phyloP scores from a whole-genome alignment of 1,140 invertebrate genomes.

The Spodoptera litura region DNA sequence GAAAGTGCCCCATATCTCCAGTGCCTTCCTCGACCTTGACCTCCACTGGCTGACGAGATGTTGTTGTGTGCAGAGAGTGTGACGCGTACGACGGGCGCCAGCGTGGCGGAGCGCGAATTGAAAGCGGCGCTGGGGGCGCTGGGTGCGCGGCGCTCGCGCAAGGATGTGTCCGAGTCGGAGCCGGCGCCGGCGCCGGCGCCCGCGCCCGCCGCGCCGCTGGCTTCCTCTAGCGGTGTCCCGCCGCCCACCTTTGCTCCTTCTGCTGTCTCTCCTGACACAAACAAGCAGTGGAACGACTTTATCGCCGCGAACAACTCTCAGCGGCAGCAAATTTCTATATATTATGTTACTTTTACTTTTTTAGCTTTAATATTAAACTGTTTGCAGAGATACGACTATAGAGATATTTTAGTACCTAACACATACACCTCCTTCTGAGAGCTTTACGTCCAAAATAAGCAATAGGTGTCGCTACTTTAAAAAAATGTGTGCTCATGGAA shows the following conservation, averaged over 20 bases:
- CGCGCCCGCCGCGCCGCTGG: slow-evolving; percentile 1
- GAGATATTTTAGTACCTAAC: slow-evolving; percentile 49
- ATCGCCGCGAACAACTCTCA: slow-evolving; percentile 50
- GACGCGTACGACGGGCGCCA: slow-evolving; percentile 31
- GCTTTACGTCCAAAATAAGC: too few relatives aligned
- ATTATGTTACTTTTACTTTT: slow-evolving; percentile 57
- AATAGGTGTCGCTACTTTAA: too few relatives aligned
- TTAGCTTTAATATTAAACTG: slow-evolving; percentile 70
- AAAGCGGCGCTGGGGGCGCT: slow-evolving; percentile 53
- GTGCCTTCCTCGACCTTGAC: too few relatives aligned
- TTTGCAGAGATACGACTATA: slow-evolving; percentile 66
- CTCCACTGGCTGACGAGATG: too few relatives aligned
- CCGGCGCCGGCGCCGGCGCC: slow-evolving; percentile 40
- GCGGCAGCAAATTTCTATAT: slow-evolving; percentile 43
- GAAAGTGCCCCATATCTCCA: too few relatives aligned
- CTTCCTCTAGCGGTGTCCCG: neutral
- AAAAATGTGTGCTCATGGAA: too few relatives aligned
- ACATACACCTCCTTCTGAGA: too few relatives aligned
- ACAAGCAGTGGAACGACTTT: slow-evolving; percentile 66
- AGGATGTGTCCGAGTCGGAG: slow-evolving; percentile 49
- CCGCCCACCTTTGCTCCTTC: slow-evolving; percentile 51
- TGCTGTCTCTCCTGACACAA: slow-evolving; percentile 58
- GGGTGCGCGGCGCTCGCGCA: slow-evolving; percentile 61
- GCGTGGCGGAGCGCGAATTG: slow-evolving; percentile 68
- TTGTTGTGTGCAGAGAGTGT: slow-evolving; percentile 5